Evolutionary conservation across 2,797 vertebrate species (phyloP).

Genomic region (Rallus crepitans): DNA sequence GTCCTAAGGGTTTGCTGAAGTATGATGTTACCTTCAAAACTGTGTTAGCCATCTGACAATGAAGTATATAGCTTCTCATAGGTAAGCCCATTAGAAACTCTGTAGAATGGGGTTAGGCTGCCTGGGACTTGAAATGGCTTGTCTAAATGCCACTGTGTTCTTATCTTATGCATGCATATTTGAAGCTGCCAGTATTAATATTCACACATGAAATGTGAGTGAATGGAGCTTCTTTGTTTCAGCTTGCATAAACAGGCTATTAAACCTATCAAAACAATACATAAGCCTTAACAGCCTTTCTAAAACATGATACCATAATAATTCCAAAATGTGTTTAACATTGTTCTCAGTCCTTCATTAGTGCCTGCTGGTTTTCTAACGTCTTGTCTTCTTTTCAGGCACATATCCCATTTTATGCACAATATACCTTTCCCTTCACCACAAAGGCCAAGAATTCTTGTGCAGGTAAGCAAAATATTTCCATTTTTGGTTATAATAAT

Average conservation of each 20-base stretch:
- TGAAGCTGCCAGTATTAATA: neutral
- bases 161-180: neutral
- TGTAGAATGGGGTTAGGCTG: neutral
- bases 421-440: conserved; percentile 97
- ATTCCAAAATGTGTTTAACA: neutral
- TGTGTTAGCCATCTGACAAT: neutral
- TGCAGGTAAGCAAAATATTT: conserved; percentile 85
- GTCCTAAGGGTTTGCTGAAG: neutral
- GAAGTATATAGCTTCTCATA: neutral
- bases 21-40: neutral
- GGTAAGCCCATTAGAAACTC: neutral
- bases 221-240: neutral
- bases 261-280: neutral
- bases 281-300: neutral
- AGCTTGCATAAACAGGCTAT: neutral
- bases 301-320: neutral
- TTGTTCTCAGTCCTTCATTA: neutral
- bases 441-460: conserved; percentile 96
- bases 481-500: neutral
- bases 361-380: neutral
- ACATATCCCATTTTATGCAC: conserved; percentile 99
- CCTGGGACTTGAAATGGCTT: neutral
- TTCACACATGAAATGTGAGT: neutral
- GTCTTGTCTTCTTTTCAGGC: conserved; percentile 78
- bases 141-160: neutral